Evolutionary conservation across 2,888 invertebrate genomes (phyloP).

Genomic region (Philopedon plagiatum): DNA sequence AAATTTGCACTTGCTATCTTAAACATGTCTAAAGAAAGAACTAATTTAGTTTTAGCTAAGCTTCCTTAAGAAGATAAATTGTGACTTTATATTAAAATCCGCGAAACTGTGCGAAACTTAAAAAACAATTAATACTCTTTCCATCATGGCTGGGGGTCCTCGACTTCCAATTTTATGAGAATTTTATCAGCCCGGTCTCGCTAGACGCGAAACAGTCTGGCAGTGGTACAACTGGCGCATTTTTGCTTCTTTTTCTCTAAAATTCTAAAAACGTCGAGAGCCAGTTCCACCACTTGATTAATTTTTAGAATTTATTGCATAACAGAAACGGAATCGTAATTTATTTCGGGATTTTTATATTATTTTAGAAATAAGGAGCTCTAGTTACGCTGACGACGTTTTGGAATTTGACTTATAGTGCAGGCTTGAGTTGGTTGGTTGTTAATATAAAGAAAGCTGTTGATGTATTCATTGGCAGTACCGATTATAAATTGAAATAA

Average conservation of each 20-base stretch:
- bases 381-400: conserved; percentile 9
- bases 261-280: conserved; percentile 59
- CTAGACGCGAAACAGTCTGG: conserved; percentile 55
- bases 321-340: conserved; percentile 61
- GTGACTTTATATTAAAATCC: conserved; percentile 45
- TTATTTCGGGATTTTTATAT: conserved; percentile 55
- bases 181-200: conserved; percentile 42
- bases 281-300: conserved; percentile 61
- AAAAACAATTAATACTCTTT: conserved; percentile 49
- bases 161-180: conserved; percentile 47
- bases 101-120: conserved; percentile 44
- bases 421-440: neutral
- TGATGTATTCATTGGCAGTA: too few species aligned
- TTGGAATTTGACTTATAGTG: conserved; percentile 6
- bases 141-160: conserved; percentile 35
- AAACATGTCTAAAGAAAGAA: neutral
- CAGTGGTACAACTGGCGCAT: conserved; percentile 59
- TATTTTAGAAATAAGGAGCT: conserved; percentile 39
- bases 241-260: conserved; percentile 60
- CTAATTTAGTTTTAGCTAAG: neutral
- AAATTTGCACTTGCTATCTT: neutral
- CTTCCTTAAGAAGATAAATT: conserved; percentile 39
- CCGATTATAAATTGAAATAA: too few species aligned
- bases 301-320: conserved; percentile 64
- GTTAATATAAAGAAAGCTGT: too few species aligned